phyloP scores from a whole-genome alignment of 2,113 vertebrate species.

The Psettodes erumei region DNA sequence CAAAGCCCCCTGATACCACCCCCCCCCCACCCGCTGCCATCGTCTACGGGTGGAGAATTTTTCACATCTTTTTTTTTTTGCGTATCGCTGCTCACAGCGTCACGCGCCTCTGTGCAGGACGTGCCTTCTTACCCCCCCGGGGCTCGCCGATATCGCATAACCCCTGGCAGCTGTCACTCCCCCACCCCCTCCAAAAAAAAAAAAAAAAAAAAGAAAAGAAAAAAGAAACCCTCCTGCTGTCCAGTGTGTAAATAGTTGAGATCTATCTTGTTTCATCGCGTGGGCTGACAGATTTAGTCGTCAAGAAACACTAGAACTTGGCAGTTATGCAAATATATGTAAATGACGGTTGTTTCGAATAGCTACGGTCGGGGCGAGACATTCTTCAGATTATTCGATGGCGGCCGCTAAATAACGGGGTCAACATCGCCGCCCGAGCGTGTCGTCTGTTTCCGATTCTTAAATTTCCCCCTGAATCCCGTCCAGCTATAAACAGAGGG shows the following conservation, averaged over 20 bases:
- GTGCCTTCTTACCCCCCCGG: constrained; percentile 50
- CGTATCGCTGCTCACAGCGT: constrained; percentile 41
- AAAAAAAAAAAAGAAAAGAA: too few relatives aligned
- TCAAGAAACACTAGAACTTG: constrained; percentile 54
- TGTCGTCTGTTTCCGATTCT: constrained; percentile 54
- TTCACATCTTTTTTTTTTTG: constrained; percentile 41
- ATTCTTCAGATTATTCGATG: constrained; percentile 33
- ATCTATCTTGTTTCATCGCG: constrained; percentile 67
- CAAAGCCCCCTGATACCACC: constrained; percentile 6
- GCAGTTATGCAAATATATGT: constrained; percentile 69
- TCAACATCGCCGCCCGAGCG: constrained; percentile 27
- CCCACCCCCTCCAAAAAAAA: constrained; percentile 24
- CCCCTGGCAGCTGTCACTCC: constrained; percentile 70
- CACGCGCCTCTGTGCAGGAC: constrained; percentile 23
- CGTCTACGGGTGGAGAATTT: too few relatives aligned
- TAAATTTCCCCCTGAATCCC: constrained; percentile 3
- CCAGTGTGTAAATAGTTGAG: constrained; percentile 68
- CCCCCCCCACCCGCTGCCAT: not conserved
- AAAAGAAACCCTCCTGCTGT: too few relatives aligned
- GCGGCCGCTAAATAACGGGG: constrained; percentile 25
- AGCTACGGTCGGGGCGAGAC: constrained; percentile 42
- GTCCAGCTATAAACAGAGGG: too few relatives aligned
- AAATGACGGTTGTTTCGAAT: constrained; percentile 64
- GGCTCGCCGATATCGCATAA: constrained; percentile 69
- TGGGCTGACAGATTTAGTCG: constrained; percentile 70